A percentile compares a stretch with the other conserved stretches of the same genome.
phyloP scores from a whole-genome alignment of 2,113 vertebrate species.

The Rhabdomys dilectus region DNA sequence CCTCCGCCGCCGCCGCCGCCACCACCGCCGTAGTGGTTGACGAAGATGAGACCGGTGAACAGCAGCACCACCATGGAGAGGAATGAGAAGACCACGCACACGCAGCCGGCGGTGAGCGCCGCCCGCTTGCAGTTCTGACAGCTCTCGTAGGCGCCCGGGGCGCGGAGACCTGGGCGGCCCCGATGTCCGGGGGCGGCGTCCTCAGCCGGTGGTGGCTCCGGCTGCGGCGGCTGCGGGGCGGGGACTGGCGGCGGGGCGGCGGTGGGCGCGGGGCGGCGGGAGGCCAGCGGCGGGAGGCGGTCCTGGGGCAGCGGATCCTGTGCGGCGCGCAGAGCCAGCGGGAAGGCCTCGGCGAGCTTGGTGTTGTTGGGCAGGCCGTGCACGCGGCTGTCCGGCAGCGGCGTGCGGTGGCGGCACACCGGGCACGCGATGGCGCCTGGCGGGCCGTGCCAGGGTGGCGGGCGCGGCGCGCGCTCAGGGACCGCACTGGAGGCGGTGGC shows the following conservation, averaged over 20 bases:
- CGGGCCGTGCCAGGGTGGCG: constrained; percentile 78
- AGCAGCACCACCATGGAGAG: constrained; percentile 96
- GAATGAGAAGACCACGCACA: constrained; percentile 95
- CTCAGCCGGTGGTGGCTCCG: constrained; percentile 62
- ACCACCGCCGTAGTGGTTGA: constrained; percentile 91
- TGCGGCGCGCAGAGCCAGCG: constrained; percentile 90
- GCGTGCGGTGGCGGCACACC: constrained; percentile 94
- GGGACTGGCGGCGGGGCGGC: constrained; percentile 83
- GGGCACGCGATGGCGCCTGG: constrained; percentile 90
- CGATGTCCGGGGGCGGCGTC: constrained; percentile 54
- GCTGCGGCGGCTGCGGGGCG: background rate
- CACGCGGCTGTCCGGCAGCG: constrained; percentile 93
- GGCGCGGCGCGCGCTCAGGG: constrained; percentile 63
- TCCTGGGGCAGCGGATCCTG: constrained; percentile 93
- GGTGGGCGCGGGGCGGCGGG: constrained; percentile 84
- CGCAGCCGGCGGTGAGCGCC: constrained; percentile 94
- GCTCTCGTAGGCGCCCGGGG: constrained; percentile 92
- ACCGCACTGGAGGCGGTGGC: constrained; percentile 84
- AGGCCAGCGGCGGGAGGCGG: constrained; percentile 89
- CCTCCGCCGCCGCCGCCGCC: constrained; percentile 61
- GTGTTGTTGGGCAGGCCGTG: constrained; percentile 95
- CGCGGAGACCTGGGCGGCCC: constrained; percentile 89
- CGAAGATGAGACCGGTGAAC: constrained; percentile 96
- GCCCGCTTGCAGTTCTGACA: constrained; percentile 95
- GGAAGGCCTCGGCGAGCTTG: constrained; percentile 93